Evolutionary conservation across 1,140 invertebrate species (phyloP).

Genomic region (Plutomurus gul): DNA sequence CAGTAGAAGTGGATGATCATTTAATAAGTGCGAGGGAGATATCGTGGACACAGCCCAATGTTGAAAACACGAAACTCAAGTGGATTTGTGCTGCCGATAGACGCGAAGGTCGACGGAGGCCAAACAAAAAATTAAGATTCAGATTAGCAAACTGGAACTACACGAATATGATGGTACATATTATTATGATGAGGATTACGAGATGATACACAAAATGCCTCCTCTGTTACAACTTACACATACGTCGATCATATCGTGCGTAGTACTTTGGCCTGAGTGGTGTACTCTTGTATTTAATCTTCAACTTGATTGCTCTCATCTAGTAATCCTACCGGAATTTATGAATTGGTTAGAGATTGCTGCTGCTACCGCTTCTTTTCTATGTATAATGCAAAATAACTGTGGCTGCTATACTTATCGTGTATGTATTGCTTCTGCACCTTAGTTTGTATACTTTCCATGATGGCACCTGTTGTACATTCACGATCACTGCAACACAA

Average conservation of each 20-base stretch:
- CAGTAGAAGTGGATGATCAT: too few relatives aligned
- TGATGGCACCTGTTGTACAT: too few relatives aligned
- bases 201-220: not conserved
- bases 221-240: not conserved
- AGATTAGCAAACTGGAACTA: conserved; percentile 17
- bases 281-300: conserved; percentile 17
- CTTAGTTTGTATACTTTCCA: too few relatives aligned
- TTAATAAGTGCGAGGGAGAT: too few relatives aligned
- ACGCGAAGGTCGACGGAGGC: conserved; percentile 9
- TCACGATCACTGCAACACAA: too few relatives aligned
- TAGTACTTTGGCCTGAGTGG: conserved; percentile 8
- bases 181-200: not conserved
- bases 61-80: not conserved
- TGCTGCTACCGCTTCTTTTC: not conserved
- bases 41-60: not conserved
- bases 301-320: conserved; percentile 3
- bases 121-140: conserved; percentile 28
- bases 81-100: conserved; percentile 6
- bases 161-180: too few relatives aligned
- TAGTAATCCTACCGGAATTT: conserved; percentile 13
- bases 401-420: not conserved
- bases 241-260: conserved; percentile 7
- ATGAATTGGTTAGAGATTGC: conserved; percentile 14
- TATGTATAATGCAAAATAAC: conserved; percentile 1
- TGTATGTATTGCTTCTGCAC: not conserved